A percentile compares a stretch with the other conserved stretches of the same genome.
These are phyloP conservation scores for Falcunculus frontatus DNA, from an alignment of 2,113 vertebrate genomes.

Conservation along the genomic window DNA sequence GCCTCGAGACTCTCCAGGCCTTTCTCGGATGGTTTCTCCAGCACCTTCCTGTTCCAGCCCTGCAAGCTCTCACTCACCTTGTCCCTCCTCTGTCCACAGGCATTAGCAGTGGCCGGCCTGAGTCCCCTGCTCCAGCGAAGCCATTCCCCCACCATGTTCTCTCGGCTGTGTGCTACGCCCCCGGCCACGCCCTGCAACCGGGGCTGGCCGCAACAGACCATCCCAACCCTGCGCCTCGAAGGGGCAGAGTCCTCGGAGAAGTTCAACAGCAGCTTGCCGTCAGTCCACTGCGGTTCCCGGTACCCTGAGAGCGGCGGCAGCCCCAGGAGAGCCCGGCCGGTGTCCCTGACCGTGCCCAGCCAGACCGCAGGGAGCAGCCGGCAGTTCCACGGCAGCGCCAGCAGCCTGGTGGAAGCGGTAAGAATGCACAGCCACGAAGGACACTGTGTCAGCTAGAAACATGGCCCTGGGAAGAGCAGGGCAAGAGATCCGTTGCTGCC, in stretches of 20 bases:
- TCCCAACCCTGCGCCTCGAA: constrained; percentile 84
- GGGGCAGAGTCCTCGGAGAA: constrained; percentile 86
- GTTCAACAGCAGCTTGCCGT: constrained; percentile 95
- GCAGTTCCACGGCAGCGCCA: constrained; percentile 89
- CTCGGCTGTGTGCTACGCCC: constrained; percentile 84
- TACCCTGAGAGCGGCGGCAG: constrained; percentile 74
- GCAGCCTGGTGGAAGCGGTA: constrained; percentile 97
- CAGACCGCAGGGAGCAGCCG: constrained; percentile 73
- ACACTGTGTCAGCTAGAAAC: neutral
- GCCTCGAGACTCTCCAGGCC: neutral
- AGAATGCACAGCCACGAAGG: neutral
- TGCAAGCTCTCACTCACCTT: neutral
- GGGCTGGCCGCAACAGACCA: constrained; percentile 72
- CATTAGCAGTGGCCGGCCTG: constrained; percentile 88
- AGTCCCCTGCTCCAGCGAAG: constrained; percentile 92
- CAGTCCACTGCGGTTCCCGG: constrained; percentile 86
- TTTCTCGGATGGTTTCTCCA: neutral
- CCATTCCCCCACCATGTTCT: constrained; percentile 86
- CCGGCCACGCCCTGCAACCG: constrained; percentile 80
- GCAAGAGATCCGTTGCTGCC: neutral
- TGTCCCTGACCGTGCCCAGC: constrained; percentile 89
- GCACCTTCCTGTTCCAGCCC: neutral
- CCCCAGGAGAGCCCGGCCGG: constrained; percentile 77
- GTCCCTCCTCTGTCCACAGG: constrained; percentile 67
- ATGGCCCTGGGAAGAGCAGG: accelerated